Base-by-base conservation (phyloP, 53 echinoderm and acorn worm genomes). In the Glandiceps talaboti region DNA sequence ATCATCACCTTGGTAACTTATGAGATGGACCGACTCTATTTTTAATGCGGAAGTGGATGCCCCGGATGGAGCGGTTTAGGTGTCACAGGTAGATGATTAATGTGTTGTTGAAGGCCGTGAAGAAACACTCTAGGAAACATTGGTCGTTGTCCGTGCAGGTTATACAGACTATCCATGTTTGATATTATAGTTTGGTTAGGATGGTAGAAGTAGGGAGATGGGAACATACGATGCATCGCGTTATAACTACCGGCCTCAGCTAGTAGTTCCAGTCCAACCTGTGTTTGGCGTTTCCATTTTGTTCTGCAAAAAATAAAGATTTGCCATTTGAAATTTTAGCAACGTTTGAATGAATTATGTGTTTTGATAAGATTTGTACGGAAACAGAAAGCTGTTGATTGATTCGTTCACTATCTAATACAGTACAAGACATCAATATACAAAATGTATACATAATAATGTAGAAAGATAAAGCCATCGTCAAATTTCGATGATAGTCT, bases 271-370 rank as follows among this genome's bases (percentile, higher is more conserved):
- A 96, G 77, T 20, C 96, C 96, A 14, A 96, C 96, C 30, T 93
- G 92, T 12, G 96, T 96, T 79, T 96, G 96, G n/a, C 96, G 86
- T 81, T 96, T 96, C 96, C 96, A 96, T 81, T 96, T 96, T 73
- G 96, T 96, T 81, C 96, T 96, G 85, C 28, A 79, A 31, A 78
- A 32, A 30, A 26, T 12, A 45, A 20, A 45, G n/a, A n/a, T n/a
- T n/a, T n/a, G n/a, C n/a, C n/a, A n/a, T n/a, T n/a, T n/a, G n/a
- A n/a, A n/a, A n/a, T n/a, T n/a, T n/a, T n/a, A n/a, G n/a, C n/a
- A n/a, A n/a, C n/a, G n/a, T n/a, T n/a, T n/a, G n/a, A n/a, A n/a
- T n/a, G n/a, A n/a, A n/a, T n/a, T n/a, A n/a, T n/a, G n/a, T n/a
- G n/a, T n/a, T n/a, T n/a, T n/a, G n/a, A n/a, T n/a, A n/a, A n/a